Conservation (phyloP, 2,888 invertebrate species). For the Sarcophaga variegata region DNA sequence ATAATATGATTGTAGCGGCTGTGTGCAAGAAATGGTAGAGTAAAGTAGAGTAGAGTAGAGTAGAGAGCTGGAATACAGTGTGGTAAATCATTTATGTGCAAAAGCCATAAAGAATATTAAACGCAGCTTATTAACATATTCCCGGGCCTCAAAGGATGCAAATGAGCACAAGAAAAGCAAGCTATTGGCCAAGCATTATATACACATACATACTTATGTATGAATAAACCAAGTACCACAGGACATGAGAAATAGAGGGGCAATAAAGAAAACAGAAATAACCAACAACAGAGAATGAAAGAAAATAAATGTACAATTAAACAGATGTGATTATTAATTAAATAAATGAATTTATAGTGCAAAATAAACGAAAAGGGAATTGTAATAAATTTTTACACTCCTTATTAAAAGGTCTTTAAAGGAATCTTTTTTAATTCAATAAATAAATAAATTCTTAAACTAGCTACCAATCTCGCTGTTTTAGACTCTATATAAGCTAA, state of each 20-base stretch:
- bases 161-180: not conserved
- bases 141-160: not conserved
- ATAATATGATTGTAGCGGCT: not conserved
- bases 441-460: too few relatives aligned
- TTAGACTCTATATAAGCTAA: not conserved
- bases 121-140: constrained; percentile 25
- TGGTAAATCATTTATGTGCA: constrained; percentile 39
- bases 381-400: too few relatives aligned
- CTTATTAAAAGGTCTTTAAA: too few relatives aligned
- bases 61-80: not conserved
- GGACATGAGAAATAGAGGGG: not conserved
- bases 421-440: too few relatives aligned
- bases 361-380: not conserved
- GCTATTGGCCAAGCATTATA: not conserved
- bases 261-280: not conserved
- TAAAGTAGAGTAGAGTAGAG: not conserved
- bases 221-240: not conserved
- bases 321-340: not conserved
- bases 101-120: constrained; percentile 48
- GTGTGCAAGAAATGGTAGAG: not conserved
- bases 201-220: not conserved
- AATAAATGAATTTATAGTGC: not conserved
- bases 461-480: too few relatives aligned
- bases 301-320: not conserved
- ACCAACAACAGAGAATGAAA: not conserved